Conservation (phyloP, 64 coral and sea anemone genomes). For the Montipora foliosa region DNA sequence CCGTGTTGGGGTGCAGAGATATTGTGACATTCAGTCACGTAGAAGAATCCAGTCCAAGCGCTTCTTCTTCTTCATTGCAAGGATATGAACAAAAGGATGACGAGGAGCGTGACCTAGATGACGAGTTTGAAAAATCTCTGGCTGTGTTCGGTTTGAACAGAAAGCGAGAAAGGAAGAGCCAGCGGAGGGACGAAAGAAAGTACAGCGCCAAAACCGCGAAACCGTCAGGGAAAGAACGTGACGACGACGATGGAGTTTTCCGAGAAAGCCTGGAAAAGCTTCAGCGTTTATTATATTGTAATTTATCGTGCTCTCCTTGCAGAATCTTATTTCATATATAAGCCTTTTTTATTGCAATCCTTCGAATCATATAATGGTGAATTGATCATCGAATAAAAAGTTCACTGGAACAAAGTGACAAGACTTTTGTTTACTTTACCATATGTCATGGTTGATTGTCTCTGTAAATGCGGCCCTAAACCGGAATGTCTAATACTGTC, state of each 20-base stretch:
- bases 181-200: conserved; percentile 12
- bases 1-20: conserved; percentile 26
- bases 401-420: too few species aligned
- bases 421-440: too few species aligned
- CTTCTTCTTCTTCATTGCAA: background rate
- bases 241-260: conserved; percentile 25
- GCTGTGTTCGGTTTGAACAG: background rate
- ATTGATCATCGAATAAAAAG: too few species aligned
- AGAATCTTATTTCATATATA: too few species aligned
- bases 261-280: conserved; percentile 2
- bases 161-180: conserved; percentile 44
- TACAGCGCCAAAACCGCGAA: background rate
- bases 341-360: too few species aligned
- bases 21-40: too few species aligned
- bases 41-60: background rate
- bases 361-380: too few species aligned
- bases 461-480: too few species aligned
- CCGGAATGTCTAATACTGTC: too few species aligned
- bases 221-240: background rate
- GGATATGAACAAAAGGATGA: background rate
- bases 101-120: background rate
- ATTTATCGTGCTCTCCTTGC: too few species aligned
- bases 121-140: background rate
- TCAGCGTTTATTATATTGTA: background rate
- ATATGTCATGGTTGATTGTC: too few species aligned